These are phyloP conservation scores for Drosophila mimica DNA, from an alignment of 2,888 invertebrate species.

Conservation along the genomic window DNA sequence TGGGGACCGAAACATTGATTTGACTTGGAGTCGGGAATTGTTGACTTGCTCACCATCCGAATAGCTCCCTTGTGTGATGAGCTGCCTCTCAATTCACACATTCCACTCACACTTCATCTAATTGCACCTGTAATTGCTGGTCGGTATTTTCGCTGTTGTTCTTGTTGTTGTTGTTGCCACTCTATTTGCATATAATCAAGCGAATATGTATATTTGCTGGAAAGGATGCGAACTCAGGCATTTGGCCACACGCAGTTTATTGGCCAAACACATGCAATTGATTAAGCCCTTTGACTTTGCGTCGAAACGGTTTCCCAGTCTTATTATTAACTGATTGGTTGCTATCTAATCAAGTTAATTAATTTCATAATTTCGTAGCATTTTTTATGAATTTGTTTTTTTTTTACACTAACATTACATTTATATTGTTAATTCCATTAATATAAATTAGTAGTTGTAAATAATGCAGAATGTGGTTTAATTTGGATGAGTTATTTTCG, in stretches of 20 bases:
- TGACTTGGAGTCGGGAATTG: conserved; percentile 30
- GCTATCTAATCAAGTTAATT: background rate
- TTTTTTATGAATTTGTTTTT: no score
- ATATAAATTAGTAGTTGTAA: background rate
- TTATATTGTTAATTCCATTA: no score
- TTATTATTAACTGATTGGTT: background rate
- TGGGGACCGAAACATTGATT: conserved; percentile 56
- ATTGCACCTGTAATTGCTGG: conserved; percentile 64
- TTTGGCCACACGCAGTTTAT: conserved; percentile 49
- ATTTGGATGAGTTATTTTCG: background rate
- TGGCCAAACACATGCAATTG: conserved; percentile 44
- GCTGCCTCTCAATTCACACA: conserved; percentile 18
- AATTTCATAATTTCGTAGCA: background rate
- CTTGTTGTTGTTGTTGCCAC: conserved; percentile 16
- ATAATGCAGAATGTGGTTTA: background rate
- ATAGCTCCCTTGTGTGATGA: conserved; percentile 3
- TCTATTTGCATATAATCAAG: conserved; percentile 75
- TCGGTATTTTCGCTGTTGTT: conserved; percentile 37
- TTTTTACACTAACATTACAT: background rate
- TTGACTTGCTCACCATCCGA: conserved; percentile 10
- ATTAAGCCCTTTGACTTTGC: conserved; percentile 18
- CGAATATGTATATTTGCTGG: conserved; percentile 38
- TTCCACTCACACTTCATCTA: conserved; percentile 57
- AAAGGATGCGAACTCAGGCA: conserved; percentile 2
- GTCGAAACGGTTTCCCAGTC: background rate